These are phyloP conservation scores for Catagonus wagneri DNA, from an alignment of 2,113 vertebrate genomes.

Conservation along the genomic window DNA sequence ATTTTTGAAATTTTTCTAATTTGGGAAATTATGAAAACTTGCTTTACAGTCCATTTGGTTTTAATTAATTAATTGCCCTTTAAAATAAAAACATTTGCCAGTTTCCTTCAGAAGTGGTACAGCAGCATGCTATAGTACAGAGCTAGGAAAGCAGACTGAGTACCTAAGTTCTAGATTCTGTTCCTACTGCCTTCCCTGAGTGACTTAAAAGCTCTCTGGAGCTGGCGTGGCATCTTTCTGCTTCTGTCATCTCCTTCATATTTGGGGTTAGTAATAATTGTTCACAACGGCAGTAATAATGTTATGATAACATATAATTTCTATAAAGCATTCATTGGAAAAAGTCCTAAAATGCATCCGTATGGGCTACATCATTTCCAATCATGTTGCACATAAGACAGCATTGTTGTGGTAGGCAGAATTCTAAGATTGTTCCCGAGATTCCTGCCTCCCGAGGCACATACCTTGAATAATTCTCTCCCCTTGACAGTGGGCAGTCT, in stretches of 20 bases:
- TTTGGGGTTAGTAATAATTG: neutral
- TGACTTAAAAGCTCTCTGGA: neutral
- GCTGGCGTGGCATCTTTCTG: neutral
- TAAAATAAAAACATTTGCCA: constrained; percentile 58
- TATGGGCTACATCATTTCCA: neutral
- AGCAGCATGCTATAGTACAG: neutral
- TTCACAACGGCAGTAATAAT: neutral
- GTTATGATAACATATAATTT: neutral
- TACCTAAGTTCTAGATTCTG: neutral
- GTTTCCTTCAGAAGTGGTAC: neutral
- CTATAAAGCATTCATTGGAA: neutral
- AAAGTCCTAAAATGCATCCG: neutral
- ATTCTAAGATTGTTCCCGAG: neutral
- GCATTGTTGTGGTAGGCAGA: neutral
- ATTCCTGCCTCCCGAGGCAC: neutral
- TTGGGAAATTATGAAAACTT: constrained; percentile 52
- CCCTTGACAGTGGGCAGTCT: neutral
- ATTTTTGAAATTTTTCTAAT: constrained; percentile 44
- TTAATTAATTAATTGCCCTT: constrained; percentile 73
- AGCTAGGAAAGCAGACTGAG: neutral
- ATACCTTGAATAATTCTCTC: neutral
- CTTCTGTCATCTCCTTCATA: neutral
- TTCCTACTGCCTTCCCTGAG: neutral
- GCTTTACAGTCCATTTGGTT: constrained; percentile 49
- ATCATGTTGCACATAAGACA: neutral